Conservation (phyloP, 2,888 invertebrate genomes). For the Didymodactylos carnosus region DNA sequence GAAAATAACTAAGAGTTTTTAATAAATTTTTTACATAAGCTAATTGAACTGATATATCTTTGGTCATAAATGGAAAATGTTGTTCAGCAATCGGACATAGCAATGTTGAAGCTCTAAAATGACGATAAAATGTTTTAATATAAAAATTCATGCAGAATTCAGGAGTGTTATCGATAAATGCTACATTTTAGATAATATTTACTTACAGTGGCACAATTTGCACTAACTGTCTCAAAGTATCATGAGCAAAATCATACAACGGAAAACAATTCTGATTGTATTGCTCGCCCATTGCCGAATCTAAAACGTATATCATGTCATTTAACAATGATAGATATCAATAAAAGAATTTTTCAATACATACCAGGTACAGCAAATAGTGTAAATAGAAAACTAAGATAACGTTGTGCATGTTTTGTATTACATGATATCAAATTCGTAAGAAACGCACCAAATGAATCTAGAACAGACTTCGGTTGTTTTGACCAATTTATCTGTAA, state of each 20-base stretch:
- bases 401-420: background rate
- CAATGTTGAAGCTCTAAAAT: background rate
- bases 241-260: background rate
- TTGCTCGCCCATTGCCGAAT: too few relatives aligned
- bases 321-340: too few relatives aligned
- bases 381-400: background rate
- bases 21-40: slow-evolving; percentile 58
- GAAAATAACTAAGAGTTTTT: slow-evolving; percentile 53
- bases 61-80: slow-evolving; percentile 57
- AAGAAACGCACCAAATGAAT: background rate
- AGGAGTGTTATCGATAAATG: too few relatives aligned
- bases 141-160: too few relatives aligned
- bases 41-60: slow-evolving; percentile 47
- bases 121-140: background rate
- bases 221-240: background rate
- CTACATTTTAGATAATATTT: background rate
- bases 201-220: background rate
- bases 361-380: background rate
- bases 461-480: background rate
- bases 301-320: too few relatives aligned
- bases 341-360: background rate
- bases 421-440: background rate
- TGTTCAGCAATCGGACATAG: background rate
- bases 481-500: background rate
- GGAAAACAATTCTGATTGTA: background rate